Percentiles rank a stretch among this genome's conserved stretches.
These are phyloP conservation scores for Danio rerio DNA, from an alignment of 2,113 vertebrate genomes.

Conservation along the genomic window GRCz12tu NC_133192.1:14738501-14739000, in stretches of 20 bases:
- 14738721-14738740: neutral
- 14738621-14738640: constrained; percentile 32
- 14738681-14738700: no score
- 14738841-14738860: no score
- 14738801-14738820: no score
- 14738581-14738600: constrained; percentile 26
- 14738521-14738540: constrained; percentile 25
- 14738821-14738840: no score
- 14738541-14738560: constrained; percentile 26
- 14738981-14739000: no score
- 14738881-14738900: no score
- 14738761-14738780: neutral
- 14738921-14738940: no score
- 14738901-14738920: no score
- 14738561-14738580: constrained; percentile 19
- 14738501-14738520: constrained; percentile 49
- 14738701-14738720: neutral
- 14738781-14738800: neutral
- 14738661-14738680: constrained; percentile 29
- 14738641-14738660: constrained; percentile 36
- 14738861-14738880: no score
- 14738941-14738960: no score
- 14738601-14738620: constrained; percentile 24
- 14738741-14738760: neutral
- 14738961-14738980: no score